Evolutionary conservation across 1,140 invertebrate species (phyloP).

Genomic region (Atta colombica): DNA sequence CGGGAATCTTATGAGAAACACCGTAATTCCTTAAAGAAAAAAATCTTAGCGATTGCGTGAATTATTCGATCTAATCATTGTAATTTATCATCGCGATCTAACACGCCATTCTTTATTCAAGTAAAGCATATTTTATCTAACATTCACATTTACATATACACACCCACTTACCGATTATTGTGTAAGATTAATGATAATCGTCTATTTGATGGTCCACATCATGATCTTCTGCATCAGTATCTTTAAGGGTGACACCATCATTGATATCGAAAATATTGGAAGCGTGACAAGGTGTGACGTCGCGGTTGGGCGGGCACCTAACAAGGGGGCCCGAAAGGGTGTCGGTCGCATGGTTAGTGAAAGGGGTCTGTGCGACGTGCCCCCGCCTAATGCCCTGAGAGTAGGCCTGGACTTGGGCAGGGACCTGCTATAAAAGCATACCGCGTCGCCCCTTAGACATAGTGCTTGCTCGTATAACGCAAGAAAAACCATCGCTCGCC

Average conservation of each 20-base stretch:
- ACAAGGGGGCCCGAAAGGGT: conserved; percentile 77
- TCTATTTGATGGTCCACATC: background rate
- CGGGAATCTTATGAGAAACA: background rate
- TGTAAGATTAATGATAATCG: background rate
- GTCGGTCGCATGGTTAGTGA: conserved; percentile 76
- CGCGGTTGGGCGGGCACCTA: conserved; percentile 51
- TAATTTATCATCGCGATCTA: conserved; percentile 3
- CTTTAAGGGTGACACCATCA: conserved; percentile 4
- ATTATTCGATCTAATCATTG: conserved; percentile 30
- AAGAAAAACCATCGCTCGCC: conserved; percentile 78
- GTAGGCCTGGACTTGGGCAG: conserved; percentile 79
- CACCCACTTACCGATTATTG: background rate
- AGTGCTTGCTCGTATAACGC: conserved; percentile 82
- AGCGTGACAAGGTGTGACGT: conserved; percentile 53
- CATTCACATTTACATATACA: background rate
- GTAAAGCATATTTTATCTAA: background rate
- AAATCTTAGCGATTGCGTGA: background rate
- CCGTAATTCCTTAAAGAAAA: background rate
- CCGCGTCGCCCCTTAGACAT: conserved; percentile 79
- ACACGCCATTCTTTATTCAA: background rate
- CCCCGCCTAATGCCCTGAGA: conserved; percentile 79
- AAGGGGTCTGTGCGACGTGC: conserved; percentile 79
- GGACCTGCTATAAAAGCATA: conserved; percentile 85
- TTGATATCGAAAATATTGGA: conserved; percentile 45
- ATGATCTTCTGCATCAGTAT: background rate